Evolutionary conservation across 1,140 invertebrate species (phyloP).

Genomic region (Orchesella cincta): DNA sequence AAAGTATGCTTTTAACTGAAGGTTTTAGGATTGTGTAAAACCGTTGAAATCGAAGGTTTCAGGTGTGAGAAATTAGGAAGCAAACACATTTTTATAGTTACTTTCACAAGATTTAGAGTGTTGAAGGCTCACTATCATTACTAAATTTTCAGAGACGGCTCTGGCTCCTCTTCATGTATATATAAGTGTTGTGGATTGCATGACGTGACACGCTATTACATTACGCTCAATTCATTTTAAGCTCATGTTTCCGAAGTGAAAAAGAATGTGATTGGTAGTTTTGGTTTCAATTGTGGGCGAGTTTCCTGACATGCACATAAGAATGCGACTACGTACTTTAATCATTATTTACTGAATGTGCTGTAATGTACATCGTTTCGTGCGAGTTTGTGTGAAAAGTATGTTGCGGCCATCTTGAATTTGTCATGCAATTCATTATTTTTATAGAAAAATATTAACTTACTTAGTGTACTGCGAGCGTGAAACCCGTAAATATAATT

Average conservation of each 20-base stretch:
- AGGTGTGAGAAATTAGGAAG: slow-evolving; percentile 21
- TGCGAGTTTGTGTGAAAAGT: neutral
- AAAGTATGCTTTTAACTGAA: too few species aligned
- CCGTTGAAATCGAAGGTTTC: slow-evolving; percentile 25
- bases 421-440: slow-evolving; percentile 30
- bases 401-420: slow-evolving; percentile 22
- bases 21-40: slow-evolving; percentile 20
- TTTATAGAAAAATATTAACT: neutral
- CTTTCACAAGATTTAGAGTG: slow-evolving; percentile 9
- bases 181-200: neutral
- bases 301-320: slow-evolving; percentile 27
- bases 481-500: neutral
- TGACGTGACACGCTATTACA: neutral
- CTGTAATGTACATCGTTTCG: neutral
- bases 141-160: neutral
- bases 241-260: slow-evolving; percentile 13
- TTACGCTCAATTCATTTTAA: slow-evolving; percentile 19
- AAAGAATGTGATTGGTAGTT: slow-evolving; percentile 18
- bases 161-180: neutral
- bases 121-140: slow-evolving; percentile 3
- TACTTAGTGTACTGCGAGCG: neutral
- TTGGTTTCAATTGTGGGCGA: slow-evolving; percentile 9
- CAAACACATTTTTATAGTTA: neutral
- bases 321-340: neutral
- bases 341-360: neutral